Conservation (phyloP, 2,888 invertebrate species). For the Harpalus rufipes region DNA sequence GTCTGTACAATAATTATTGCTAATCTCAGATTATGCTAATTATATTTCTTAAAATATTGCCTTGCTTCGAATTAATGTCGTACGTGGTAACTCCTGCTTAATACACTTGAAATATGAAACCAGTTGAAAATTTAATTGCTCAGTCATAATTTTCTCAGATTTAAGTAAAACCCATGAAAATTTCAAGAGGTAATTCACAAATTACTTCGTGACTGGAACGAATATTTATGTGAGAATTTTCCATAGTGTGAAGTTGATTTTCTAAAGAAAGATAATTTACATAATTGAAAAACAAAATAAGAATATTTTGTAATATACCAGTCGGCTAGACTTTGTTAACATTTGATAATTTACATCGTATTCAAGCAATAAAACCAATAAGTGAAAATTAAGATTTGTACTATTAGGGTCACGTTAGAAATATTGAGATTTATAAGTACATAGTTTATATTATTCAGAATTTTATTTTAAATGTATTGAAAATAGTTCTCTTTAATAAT, state of each 20-base stretch:
- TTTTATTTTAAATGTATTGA: too few species aligned
- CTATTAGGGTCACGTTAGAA: too few species aligned
- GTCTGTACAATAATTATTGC: constrained; percentile 13
- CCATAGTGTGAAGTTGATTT: not conserved
- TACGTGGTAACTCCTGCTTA: not conserved
- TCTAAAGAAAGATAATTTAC: not conserved
- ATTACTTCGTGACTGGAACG: not conserved
- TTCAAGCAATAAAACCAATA: too few species aligned
- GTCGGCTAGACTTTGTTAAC: too few species aligned
- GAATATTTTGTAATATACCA: not conserved
- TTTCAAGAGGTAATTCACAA: not conserved
- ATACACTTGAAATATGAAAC: constrained; percentile 1
- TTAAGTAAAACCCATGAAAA: not conserved
- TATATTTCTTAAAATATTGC: not conserved
- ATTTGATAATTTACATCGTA: too few species aligned
- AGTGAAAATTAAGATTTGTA: too few species aligned
- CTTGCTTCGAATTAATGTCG: not conserved
- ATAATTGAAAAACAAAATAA: not conserved
- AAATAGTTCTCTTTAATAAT: too few species aligned
- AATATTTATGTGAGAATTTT: not conserved
- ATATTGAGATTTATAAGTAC: too few species aligned
- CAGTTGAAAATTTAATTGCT: not conserved
- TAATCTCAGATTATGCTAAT: constrained; percentile 20
- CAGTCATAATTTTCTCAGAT: not conserved
- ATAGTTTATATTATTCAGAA: too few species aligned